Evolutionary conservation across 2,888 invertebrate genomes (phyloP).

Genomic region (Hoplodrina ambigua): DNA sequence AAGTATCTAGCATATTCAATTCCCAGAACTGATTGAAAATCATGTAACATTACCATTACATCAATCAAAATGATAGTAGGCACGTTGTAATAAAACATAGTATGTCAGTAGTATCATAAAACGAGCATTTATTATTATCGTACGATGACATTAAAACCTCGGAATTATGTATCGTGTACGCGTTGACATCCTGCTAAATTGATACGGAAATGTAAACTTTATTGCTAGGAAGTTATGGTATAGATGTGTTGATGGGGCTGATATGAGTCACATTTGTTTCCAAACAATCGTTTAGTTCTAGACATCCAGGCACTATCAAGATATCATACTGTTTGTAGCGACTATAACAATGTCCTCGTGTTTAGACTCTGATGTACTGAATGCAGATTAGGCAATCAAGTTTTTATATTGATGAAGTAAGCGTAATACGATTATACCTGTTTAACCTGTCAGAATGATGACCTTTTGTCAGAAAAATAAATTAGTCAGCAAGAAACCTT

Average conservation of each 20-base stretch:
- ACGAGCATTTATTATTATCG: conserved; percentile 65
- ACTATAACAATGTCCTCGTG: conserved; percentile 9
- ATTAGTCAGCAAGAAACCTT: conserved; percentile 17
- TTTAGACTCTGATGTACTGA: conserved; percentile 21
- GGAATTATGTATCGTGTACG: conserved; percentile 50
- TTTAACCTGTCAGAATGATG: conserved; percentile 31
- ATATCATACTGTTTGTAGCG: conserved; percentile 18
- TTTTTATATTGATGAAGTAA: conserved; percentile 18
- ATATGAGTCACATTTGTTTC: conserved; percentile 61
- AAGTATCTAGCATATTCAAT: conserved; percentile 7
- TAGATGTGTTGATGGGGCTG: conserved; percentile 7
- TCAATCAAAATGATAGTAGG: conserved; percentile 40
- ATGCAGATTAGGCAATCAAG: conserved; percentile 31
- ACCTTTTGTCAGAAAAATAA: conserved; percentile 13
- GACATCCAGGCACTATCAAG: conserved; percentile 56
- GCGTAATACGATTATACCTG: conserved; percentile 34
- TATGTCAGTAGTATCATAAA: conserved; percentile 60
- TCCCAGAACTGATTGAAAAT: conserved; percentile 30
- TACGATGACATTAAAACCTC: conserved; percentile 68
- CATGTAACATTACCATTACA: conserved; percentile 20
- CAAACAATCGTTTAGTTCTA: conserved; percentile 61
- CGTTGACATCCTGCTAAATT: conserved; percentile 57
- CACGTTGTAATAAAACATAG: conserved; percentile 51
- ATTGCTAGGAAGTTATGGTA: conserved; percentile 3
- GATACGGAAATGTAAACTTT: conserved; percentile 32